Evolutionary conservation across 2,797 vertebrate species (phyloP), one percentile per base, ranked within the genome.

Genomic region (Danio tinwini): DNA sequence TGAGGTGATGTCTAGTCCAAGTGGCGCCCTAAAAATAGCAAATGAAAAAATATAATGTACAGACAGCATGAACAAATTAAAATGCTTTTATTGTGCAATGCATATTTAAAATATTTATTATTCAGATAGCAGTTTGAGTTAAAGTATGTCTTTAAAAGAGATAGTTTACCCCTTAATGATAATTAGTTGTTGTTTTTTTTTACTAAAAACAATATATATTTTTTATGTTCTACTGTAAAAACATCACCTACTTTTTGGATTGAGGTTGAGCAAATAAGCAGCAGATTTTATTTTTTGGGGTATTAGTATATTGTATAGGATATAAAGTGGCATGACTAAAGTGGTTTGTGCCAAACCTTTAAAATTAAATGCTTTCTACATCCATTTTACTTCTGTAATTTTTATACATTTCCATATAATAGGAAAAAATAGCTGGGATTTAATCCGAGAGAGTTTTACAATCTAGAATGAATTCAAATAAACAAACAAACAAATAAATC

Each of bases 1-100:
- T 70, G 92, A 89, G 52, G 95, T 95, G 85, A 98, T 94, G 87
- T 98, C 94, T 68, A 89, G 86, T 81, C 97, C 97, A 84, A 99
- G 92, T 2, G 92, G 92, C 67, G 97, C 96, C 91, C 98, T 99
- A 85, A 13, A 75, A 47, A 12, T 29, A 29, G 29, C 14, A 4
- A 47, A 73, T 14, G 4, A 21, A 10, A 10, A 16, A n/a, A 42
- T 49, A 5, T 50, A 0, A 49, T 47, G 10, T 42, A 52, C n/a
- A 64, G 11, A 50, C 5, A n/a, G n/a, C n/a, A n/a, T n/a, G n/a
- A n/a, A n/a, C n/a, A n/a, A n/a, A n/a, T n/a, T n/a, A n/a, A n/a
- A 58, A 21, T 10, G 1, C 5, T 5, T 55, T 17, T 11, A 19
- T 19, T 19, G 9, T 4, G 7, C 29, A 29, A 29, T 3, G 29